Evolutionary conservation across 2,797 vertebrate genomes (phyloP).

Genomic region (Pitangus sulphuratus): DNA sequence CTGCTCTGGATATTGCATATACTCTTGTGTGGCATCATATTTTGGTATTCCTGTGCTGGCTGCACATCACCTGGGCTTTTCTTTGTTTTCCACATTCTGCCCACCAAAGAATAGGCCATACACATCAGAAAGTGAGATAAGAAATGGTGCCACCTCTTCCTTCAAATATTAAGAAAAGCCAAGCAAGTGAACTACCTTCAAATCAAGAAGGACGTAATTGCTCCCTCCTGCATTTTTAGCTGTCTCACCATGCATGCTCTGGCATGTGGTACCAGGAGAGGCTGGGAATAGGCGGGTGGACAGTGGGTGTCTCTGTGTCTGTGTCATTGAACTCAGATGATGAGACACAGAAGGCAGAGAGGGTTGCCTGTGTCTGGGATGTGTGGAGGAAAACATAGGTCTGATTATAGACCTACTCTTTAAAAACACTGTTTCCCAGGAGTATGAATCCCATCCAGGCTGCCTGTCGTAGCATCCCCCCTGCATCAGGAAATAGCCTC

Average conservation of each 20-base stretch:
- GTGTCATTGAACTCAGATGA: not conserved
- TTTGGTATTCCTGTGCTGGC: not conserved
- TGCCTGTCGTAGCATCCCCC: not conserved
- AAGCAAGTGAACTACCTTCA: not conserved
- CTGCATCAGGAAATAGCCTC: not conserved
- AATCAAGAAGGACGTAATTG: not conserved
- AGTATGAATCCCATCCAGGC: not conserved
- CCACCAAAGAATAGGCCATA: not conserved
- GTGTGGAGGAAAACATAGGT: not conserved
- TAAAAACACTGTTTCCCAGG: not conserved
- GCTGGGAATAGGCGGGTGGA: not conserved
- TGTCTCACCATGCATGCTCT: not conserved
- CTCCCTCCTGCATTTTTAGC: not conserved
- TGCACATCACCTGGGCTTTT: not conserved
- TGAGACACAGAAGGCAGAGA: not conserved
- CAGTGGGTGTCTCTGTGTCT: not conserved
- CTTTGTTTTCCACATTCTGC: not conserved
- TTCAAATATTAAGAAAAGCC: not conserved
- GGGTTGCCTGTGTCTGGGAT: not conserved
- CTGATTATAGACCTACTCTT: not conserved
- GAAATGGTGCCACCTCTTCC: not conserved
- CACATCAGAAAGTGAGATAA: not conserved
- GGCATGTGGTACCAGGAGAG: not conserved
- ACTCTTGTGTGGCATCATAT: not conserved
- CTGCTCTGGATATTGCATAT: not conserved